Percentiles rank a stretch among this genome's conserved stretches.
phyloP scores from a whole-genome alignment of 2,113 vertebrate species.

The Numida meleagris region DNA sequence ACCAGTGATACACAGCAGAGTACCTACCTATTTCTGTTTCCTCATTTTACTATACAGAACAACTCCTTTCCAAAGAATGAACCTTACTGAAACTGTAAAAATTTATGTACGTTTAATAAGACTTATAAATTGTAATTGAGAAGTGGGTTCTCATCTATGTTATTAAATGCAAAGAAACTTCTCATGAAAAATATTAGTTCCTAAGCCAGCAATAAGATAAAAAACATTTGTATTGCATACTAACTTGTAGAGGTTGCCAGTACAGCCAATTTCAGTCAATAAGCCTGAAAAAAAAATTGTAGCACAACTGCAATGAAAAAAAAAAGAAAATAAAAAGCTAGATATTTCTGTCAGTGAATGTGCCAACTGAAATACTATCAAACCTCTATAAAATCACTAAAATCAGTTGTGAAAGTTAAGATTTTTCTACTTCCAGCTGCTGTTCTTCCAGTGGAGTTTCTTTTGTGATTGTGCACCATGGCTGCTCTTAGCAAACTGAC shows the following conservation, averaged over 20 bases:
- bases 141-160: neutral
- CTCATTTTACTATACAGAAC: neutral
- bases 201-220: neutral
- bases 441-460: neutral
- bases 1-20: neutral
- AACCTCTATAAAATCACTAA: neutral
- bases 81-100: neutral
- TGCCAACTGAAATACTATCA: neutral
- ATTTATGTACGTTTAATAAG: neutral
- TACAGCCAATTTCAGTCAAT: neutral
- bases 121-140: neutral
- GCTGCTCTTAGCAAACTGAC: neutral
- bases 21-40: neutral
- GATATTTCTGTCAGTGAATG: neutral
- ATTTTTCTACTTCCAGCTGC: neutral
- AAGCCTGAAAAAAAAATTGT: neutral
- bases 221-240: neutral
- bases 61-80: neutral
- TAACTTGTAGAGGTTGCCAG: neutral
- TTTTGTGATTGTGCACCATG: accelerated
- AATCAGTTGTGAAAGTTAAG: neutral
- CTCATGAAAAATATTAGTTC: neutral
- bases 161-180: neutral
- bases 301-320: neutral
- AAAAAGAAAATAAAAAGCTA: neutral